phyloP scores from a whole-genome alignment of 2,797 vertebrate species.

The Microcaecilia unicolor region DNA sequence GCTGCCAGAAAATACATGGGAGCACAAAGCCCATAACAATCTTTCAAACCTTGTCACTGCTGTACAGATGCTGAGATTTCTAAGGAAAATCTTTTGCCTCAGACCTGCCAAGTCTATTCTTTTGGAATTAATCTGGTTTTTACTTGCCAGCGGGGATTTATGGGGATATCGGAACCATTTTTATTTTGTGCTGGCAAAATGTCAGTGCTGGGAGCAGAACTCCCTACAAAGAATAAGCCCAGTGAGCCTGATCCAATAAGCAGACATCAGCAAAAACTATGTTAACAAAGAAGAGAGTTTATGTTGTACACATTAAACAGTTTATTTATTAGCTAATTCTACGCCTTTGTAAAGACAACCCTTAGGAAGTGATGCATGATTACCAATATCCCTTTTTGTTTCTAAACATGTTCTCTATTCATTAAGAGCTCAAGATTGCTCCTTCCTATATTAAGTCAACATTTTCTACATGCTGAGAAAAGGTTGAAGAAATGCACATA shows the following conservation, averaged over 20 bases:
- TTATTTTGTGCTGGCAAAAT: constrained; percentile 32
- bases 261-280: constrained; percentile 28
- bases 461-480: too few species aligned
- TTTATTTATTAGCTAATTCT: constrained; percentile 37
- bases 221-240: constrained; percentile 31
- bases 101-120: too few species aligned
- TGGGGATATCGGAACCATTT: constrained; percentile 30
- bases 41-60: too few species aligned
- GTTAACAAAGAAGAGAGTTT: constrained; percentile 24
- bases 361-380: constrained; percentile 31
- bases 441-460: too few species aligned
- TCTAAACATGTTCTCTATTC: too few species aligned
- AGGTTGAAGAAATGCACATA: too few species aligned
- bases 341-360: constrained; percentile 26
- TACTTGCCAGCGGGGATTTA: constrained; percentile 36
- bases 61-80: too few species aligned
- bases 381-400: too few species aligned
- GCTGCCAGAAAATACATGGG: too few species aligned
- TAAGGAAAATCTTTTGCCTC: too few species aligned
- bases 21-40: too few species aligned
- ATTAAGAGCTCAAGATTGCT: too few species aligned
- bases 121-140: constrained; percentile 34
- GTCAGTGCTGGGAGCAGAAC: constrained; percentile 25
- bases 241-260: constrained; percentile 36
- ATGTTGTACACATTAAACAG: constrained; percentile 32